These are phyloP conservation scores for Drosophila sulfurigaster DNA, from an alignment of 1,140 invertebrate species.

Conservation along the genomic window DNA sequence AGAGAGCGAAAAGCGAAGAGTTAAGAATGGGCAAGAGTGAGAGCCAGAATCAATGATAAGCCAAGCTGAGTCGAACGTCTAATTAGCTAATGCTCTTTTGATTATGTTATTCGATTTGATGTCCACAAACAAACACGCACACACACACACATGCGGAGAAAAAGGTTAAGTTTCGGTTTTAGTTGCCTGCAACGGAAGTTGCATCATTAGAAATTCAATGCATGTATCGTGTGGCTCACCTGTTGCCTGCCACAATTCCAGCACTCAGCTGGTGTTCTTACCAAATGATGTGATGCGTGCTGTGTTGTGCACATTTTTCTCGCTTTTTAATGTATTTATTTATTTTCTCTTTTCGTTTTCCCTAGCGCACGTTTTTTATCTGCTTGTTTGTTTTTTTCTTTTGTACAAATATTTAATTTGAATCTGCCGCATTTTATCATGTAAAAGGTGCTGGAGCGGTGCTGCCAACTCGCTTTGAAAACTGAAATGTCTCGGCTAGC, in stretches of 20 bases:
- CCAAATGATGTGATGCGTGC: conserved; percentile 19
- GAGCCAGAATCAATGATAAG: conserved; percentile 53
- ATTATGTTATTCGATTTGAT: conserved; percentile 54
- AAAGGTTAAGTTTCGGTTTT: conserved; percentile 11
- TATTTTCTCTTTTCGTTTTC: conserved; percentile 1
- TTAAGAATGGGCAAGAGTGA: conserved; percentile 11
- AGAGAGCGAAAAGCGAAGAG: conserved; percentile 15
- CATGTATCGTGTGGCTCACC: conserved; percentile 52
- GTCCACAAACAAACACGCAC: background rate
- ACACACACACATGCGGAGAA: background rate
- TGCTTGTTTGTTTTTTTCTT: conserved; percentile 36
- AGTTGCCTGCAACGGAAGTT: conserved; percentile 57
- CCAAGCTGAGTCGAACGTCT: conserved; percentile 30
- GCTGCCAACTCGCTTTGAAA: conserved; percentile 34
- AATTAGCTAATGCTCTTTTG: conserved; percentile 40
- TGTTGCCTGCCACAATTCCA: conserved; percentile 41
- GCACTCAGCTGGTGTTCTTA: conserved; percentile 42
- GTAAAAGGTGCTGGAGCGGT: background rate
- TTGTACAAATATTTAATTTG: conserved; percentile 43
- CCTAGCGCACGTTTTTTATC: conserved; percentile 11
- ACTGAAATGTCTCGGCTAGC: background rate
- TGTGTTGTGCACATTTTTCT: conserved; percentile 9
- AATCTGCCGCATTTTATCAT: conserved; percentile 23
- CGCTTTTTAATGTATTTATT: conserved; percentile 31
- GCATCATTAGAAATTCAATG: conserved; percentile 70